These are phyloP conservation scores for Protaetia brevitarsis DNA, from an alignment of 1,140 invertebrate species.

Conservation along the genomic window DNA sequence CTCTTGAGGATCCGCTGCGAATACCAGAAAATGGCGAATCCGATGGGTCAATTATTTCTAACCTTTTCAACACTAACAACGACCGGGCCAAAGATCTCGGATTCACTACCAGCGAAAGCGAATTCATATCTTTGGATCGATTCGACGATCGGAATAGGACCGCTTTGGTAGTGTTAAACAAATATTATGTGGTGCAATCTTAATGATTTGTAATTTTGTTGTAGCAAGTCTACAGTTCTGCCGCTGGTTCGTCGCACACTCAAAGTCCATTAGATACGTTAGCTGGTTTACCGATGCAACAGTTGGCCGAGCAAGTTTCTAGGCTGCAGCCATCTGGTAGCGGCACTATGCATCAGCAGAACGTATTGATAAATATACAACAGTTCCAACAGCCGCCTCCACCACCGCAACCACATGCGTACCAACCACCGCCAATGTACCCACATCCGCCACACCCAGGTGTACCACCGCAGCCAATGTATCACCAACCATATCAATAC, in stretches of 20 bases:
- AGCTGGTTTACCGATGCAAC: conserved; percentile 45
- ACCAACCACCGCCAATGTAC: conserved; percentile 38
- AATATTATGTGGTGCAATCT: background rate
- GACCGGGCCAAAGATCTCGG: conserved; percentile 46
- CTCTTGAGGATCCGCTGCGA: conserved; percentile 42
- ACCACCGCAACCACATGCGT: conserved; percentile 31
- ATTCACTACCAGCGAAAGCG: conserved; percentile 44
- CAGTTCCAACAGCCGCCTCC: conserved; percentile 45
- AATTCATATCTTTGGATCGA: conserved; percentile 45
- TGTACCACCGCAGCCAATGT: conserved; percentile 38
- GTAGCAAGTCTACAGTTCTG: conserved; percentile 45
- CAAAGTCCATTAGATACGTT: conserved; percentile 40
- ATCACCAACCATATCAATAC: conserved; percentile 43
- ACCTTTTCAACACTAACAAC: conserved; percentile 43
- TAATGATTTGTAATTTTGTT: conserved; percentile 23
- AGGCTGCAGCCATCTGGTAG: conserved; percentile 38
- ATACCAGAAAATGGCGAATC: conserved; percentile 37
- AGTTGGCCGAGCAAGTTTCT: conserved; percentile 46
- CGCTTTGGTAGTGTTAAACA: conserved; percentile 36
- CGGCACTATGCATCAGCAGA: conserved; percentile 46
- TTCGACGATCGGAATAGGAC: conserved; percentile 40
- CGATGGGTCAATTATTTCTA: conserved; percentile 37
- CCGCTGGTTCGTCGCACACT: conserved; percentile 4
- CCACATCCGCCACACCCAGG: conserved; percentile 34
- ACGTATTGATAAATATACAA: conserved; percentile 49